phyloP scores from a whole-genome alignment of 2,113 vertebrate genomes.

The Athene cunicularia region DNA sequence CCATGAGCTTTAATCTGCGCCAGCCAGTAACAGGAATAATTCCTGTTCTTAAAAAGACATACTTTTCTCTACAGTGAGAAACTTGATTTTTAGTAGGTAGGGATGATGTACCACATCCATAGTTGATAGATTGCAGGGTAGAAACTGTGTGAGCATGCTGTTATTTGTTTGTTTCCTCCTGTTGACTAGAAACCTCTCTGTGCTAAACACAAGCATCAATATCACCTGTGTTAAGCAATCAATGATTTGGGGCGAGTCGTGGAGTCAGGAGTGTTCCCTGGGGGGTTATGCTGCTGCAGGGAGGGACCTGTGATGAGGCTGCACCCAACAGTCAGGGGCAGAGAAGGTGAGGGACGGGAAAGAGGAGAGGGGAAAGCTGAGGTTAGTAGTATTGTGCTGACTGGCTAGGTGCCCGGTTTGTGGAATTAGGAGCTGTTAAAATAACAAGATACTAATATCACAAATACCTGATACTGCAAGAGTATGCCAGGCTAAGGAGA shows the following conservation, averaged over 20 bases:
- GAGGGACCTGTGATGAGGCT: background rate
- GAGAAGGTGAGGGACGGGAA: background rate
- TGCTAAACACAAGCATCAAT: too few species aligned
- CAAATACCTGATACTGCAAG: background rate
- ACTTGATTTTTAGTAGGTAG: background rate
- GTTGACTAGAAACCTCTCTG: background rate
- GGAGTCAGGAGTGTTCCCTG: background rate
- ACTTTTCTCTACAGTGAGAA: background rate
- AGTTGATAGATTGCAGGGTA: background rate
- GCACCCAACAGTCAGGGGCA: accelerated
- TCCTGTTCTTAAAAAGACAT: background rate
- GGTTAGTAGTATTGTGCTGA: background rate
- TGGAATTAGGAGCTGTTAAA: background rate
- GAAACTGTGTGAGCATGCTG: accelerated
- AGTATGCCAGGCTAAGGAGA: background rate
- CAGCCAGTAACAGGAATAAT: background rate
- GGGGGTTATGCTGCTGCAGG: background rate
- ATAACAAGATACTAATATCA: background rate
- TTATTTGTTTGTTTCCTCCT: background rate
- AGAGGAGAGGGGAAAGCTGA: background rate
- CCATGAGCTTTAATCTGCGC: background rate
- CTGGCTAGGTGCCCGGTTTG: background rate
- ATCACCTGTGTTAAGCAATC: background rate
- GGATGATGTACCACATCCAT: background rate
- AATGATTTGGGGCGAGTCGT: accelerated